phyloP scores from a whole-genome alignment of 2,888 invertebrate genomes.

The Apocheima hispidaria region DNA sequence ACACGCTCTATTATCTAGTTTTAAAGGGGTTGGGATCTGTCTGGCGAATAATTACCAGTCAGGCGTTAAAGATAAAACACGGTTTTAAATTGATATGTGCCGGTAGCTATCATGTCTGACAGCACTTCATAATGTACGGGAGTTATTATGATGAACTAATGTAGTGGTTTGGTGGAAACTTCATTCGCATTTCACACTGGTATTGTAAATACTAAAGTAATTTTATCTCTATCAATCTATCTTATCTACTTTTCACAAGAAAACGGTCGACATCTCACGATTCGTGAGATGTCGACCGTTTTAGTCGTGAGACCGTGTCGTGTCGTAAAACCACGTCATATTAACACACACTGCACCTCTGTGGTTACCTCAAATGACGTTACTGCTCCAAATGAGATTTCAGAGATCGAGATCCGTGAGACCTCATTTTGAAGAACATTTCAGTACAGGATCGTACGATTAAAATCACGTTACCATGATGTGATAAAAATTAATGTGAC shows the following conservation, averaged over 20 bases:
- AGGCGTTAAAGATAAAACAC: slow-evolving; percentile 60
- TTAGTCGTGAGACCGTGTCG: background rate
- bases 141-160: slow-evolving; percentile 14
- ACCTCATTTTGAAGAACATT: background rate
- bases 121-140: slow-evolving; percentile 12
- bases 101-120: slow-evolving; percentile 53
- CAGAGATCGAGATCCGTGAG: no score
- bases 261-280: no score
- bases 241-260: no score
- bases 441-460: background rate
- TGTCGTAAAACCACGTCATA: slow-evolving; percentile 55
- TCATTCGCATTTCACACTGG: background rate
- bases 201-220: background rate
- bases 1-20: slow-evolving; percentile 23
- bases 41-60: slow-evolving; percentile 62
- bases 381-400: slow-evolving; percentile 31
- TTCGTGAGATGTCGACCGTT: no score
- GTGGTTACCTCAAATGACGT: slow-evolving; percentile 39
- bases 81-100: slow-evolving; percentile 60
- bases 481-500: no score
- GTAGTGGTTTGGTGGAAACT: slow-evolving; percentile 1
- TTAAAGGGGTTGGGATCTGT: slow-evolving; percentile 57
- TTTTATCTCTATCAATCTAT: background rate
- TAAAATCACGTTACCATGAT: background rate
- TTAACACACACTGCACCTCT: slow-evolving; percentile 42